These are phyloP conservation scores for Heliconius congener DNA, from an alignment of 1,140 invertebrate species.

Conservation along the genomic window DNA sequence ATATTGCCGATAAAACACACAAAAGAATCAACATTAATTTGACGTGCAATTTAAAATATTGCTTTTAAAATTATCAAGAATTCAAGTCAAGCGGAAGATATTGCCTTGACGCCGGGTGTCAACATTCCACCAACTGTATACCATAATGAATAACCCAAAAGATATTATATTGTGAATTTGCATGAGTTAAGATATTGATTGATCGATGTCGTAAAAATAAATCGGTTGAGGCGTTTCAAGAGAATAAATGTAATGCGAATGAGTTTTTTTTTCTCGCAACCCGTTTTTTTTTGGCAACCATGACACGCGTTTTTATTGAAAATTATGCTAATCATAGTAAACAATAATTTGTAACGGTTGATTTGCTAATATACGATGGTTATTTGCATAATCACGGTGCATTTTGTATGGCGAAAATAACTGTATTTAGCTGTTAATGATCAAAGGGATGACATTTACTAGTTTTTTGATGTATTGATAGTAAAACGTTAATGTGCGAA, in stretches of 20 bases:
- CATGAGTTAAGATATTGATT: conserved; percentile 64
- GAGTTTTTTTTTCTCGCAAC: conserved; percentile 44
- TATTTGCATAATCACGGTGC: conserved; percentile 73
- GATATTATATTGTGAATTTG: conserved; percentile 48
- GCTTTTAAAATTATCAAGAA: conserved; percentile 67
- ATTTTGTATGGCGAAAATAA: conserved; percentile 45
- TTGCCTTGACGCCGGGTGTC: conserved; percentile 53
- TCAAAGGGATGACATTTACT: conserved; percentile 66
- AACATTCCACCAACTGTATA: conserved; percentile 27
- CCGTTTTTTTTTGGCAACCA: conserved; percentile 27
- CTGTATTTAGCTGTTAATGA: conserved; percentile 51
- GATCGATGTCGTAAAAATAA: conserved; percentile 69
- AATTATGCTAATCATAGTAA: conserved; percentile 75
- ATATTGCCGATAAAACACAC: conserved; percentile 68
- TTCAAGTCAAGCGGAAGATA: conserved; percentile 66
- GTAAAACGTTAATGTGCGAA: conserved; percentile 59
- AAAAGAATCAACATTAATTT: conserved; percentile 72
- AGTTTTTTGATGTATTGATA: conserved; percentile 63
- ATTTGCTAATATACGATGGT: conserved; percentile 71
- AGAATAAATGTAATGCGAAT: conserved; percentile 54
- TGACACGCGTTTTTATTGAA: conserved; percentile 72
- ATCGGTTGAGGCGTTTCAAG: conserved; percentile 43
- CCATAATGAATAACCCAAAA: conserved; percentile 70
- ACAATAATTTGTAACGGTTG: conserved; percentile 80
- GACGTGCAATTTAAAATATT: conserved; percentile 78